phyloP scores from a whole-genome alignment of 2,797 vertebrate genomes.

The Discoglossus pictus region DNA sequence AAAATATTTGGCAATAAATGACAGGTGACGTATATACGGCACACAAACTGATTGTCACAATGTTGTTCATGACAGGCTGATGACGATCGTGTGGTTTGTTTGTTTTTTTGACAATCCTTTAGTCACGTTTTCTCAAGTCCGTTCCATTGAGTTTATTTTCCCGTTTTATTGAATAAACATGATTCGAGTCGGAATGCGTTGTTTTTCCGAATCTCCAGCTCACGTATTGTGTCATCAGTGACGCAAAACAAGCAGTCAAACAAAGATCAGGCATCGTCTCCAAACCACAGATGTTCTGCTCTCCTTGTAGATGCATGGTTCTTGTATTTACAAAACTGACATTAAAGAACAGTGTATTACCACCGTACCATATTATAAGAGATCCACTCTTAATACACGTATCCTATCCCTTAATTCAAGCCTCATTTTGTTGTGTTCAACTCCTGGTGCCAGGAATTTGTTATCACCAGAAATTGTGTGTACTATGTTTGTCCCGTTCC shows the following conservation, averaged over 20 bases:
- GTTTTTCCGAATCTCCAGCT: background rate
- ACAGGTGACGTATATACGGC: slow-evolving; percentile 62
- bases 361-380: background rate
- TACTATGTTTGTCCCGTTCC: no score
- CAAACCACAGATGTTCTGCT: background rate
- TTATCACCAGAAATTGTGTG: background rate
- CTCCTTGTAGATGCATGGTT: slow-evolving; percentile 3
- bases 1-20: slow-evolving; percentile 76
- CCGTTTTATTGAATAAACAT: background rate
- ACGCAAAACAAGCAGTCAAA: slow-evolving; percentile 15
- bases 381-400: no score
- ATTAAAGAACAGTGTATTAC: slow-evolving; percentile 1
- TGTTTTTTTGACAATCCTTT: slow-evolving; percentile 2
- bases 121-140: slow-evolving; percentile 20
- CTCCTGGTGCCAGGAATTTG: background rate
- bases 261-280: background rate
- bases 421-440: background rate
- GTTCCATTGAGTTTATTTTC: background rate
- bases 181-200: background rate
- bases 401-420: no score
- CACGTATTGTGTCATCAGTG: background rate
- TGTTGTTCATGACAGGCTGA: slow-evolving; percentile 52
- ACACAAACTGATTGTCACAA: slow-evolving; percentile 63
- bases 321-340: slow-evolving; percentile 24
- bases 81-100: slow-evolving; percentile 12